A percentile compares a stretch with the other conserved stretches of the same genome.
These are phyloP conservation scores for Ceryle rudis DNA, from an alignment of 2,797 vertebrate genomes.

Conservation along the genomic window DNA sequence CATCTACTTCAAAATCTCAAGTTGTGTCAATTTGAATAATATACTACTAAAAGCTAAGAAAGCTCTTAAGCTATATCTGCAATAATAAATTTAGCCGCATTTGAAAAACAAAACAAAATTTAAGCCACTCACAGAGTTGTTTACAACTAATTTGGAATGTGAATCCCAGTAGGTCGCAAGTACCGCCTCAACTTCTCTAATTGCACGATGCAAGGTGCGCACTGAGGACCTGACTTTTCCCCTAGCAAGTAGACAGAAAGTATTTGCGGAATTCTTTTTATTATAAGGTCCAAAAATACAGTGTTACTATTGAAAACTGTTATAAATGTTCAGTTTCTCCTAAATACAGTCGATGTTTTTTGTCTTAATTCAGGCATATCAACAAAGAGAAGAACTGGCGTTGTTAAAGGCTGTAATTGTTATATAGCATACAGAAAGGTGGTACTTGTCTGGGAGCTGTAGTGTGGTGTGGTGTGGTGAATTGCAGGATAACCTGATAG, in stretches of 20 bases:
- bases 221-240: not conserved
- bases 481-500: not conserved
- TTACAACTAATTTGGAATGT: not conserved
- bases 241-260: not conserved
- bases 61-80: not conserved
- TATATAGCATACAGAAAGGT: not conserved
- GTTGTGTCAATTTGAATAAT: slow-evolving; percentile 14
- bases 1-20: slow-evolving; percentile 28
- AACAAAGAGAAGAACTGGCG: not conserved
- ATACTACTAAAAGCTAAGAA: not conserved
- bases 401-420: not conserved
- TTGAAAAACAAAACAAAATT: slow-evolving; percentile 4
- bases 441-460: not conserved
- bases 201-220: not conserved
- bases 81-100: slow-evolving; percentile 9
- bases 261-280: not conserved
- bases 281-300: not conserved
- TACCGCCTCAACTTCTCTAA: not conserved
- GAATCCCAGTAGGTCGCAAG: not conserved
- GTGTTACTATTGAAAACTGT: not conserved
- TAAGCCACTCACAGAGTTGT: not conserved
- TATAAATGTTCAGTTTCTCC: not conserved
- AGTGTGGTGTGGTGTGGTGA: not conserved
- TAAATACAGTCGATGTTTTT: not conserved
- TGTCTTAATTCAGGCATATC: not conserved